Conservation (phyloP, 2,797 vertebrate genomes). For the Squalus acanthias region DNA sequence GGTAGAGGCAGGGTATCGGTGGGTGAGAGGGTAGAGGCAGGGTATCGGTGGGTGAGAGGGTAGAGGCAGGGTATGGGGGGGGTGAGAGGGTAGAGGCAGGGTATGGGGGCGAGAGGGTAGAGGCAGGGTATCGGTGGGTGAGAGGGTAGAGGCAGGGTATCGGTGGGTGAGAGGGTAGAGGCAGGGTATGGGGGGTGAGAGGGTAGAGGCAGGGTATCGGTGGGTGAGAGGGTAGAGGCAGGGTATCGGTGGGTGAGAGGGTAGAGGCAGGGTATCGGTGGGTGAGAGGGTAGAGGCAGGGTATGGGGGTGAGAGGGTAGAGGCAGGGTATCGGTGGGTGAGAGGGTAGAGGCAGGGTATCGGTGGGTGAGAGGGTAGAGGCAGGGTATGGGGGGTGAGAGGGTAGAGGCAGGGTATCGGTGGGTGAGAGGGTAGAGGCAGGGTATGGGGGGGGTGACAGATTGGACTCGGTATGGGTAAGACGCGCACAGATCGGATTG, state of each 20-base stretch:
- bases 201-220: too few relatives aligned
- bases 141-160: too few relatives aligned
- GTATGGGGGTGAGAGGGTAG: neutral
- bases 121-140: too few relatives aligned
- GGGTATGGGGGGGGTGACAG: neutral
- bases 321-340: neutral
- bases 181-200: neutral
- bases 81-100: too few relatives aligned
- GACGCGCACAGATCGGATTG: too few relatives aligned
- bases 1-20: neutral
- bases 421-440: neutral
- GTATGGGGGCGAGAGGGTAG: too few relatives aligned
- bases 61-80: too few relatives aligned
- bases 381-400: neutral
- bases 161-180: too few relatives aligned
- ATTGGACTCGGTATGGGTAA: neutral
- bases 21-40: too few relatives aligned
- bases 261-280: neutral
- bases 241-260: too few relatives aligned
- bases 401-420: neutral
- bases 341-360: neutral
- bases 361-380: neutral
- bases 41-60: too few relatives aligned
- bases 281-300: neutral
- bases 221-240: too few relatives aligned